A percentile compares a stretch with the other conserved stretches of the same genome.
phyloP scores from a whole-genome alignment of 2,113 vertebrate species.

The Neolamprologus toae region DNA sequence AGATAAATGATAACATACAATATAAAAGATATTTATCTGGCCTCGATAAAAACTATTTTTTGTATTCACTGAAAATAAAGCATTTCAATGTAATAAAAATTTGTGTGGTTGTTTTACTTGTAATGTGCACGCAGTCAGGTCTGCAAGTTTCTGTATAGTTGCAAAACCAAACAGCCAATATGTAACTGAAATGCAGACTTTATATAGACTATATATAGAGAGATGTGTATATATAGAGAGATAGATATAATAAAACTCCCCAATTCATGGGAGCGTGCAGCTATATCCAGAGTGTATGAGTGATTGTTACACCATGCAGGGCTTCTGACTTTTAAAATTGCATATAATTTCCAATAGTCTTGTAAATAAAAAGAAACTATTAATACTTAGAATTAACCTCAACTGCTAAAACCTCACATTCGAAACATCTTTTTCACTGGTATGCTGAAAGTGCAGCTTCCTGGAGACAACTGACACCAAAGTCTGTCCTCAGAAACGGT shows the following conservation, averaged over 20 bases:
- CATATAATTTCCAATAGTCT: background rate
- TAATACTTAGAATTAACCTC: background rate
- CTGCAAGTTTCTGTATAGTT: background rate
- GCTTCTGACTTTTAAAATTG: background rate
- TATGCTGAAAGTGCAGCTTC: background rate
- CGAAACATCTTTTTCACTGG: background rate
- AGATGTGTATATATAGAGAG: background rate
- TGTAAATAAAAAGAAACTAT: background rate
- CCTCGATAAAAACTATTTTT: slow-evolving; percentile 73
- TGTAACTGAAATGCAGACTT: background rate
- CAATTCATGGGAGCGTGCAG: background rate
- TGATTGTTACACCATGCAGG: background rate
- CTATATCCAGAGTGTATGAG: background rate
- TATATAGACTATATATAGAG: background rate
- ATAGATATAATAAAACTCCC: background rate
- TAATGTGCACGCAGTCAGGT: background rate
- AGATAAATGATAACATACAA: slow-evolving; percentile 33
- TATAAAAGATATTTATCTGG: slow-evolving; percentile 68
- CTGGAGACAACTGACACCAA: background rate
- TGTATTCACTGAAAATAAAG: slow-evolving; percentile 78
- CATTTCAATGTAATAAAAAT: slow-evolving; percentile 53
- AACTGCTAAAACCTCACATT: background rate
- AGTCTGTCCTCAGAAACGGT: background rate
- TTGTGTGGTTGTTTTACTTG: background rate
- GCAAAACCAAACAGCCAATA: background rate